Evolutionary conservation across 1,140 invertebrate genomes (phyloP), one percentile per base, ranked within the genome.

Genomic region (Drosophila tristis): DNA sequence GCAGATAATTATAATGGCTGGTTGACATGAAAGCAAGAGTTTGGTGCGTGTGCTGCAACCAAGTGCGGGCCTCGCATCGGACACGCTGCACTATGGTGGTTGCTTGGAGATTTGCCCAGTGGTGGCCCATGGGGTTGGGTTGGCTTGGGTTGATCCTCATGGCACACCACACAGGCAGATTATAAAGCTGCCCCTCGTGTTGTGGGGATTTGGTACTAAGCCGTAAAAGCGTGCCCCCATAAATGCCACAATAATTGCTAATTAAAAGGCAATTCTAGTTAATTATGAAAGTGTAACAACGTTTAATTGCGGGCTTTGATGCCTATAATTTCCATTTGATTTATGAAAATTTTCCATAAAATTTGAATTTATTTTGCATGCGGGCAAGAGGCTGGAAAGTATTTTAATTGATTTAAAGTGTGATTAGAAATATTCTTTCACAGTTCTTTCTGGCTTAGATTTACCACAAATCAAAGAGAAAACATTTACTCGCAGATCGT

Each of bases 1-100:
- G 23, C 15, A 39, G 4, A 76, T 89, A 87, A 87, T 87, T 87
- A 87, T 87, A 87, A 87, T 87, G 71, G 67, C 71, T 60, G 71
- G 56, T 47, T 54, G 82, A 87, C 82, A 87, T 81, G 82, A 87
- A 87, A 76, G 62, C 77, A 35, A 67, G 49, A 68, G 57, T 78
- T 60, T 59, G 62, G 20, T 20, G 20, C 1, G 43, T 78, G 64
- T 62, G 62, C 35, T 42, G 54, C 35, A 15, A 44, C 42, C 35
- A 57, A 56, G 20, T 59, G 31, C 49, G 57, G 29, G 47, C 31
- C 31, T 44, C 26, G 39, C 25, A 39, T 23, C n/a, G n/a, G 29
- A 26, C 2, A 25, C 2, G 39, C 43, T 56, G 50, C 9, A 2
- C 25, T n/a, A 5, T 49, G 44, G 26, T 47, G 54, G 26, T 68